These are phyloP conservation scores for Caenorhabditis uteleia DNA, from an alignment of 2,888 invertebrate species.

Conservation along the genomic window DNA sequence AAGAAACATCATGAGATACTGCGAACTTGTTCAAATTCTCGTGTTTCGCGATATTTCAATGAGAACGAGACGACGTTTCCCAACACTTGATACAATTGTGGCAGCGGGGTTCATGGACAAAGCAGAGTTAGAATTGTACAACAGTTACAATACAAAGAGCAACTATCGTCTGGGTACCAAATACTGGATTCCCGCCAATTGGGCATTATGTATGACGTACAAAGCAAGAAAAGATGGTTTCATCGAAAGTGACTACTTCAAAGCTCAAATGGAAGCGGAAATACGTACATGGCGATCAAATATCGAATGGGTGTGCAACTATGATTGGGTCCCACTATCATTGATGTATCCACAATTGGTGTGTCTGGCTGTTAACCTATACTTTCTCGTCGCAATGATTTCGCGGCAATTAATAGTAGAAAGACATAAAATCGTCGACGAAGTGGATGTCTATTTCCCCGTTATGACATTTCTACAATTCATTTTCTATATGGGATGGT, in stretches of 20 bases:
- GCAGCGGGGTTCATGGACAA: slow-evolving; percentile 51
- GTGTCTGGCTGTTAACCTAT: slow-evolving; percentile 59
- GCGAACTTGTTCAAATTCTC: slow-evolving; percentile 48
- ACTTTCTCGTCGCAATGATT: slow-evolving; percentile 62
- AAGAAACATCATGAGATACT: slow-evolving; percentile 47
- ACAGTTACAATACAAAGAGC: slow-evolving; percentile 35
- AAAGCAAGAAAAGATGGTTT: slow-evolving; percentile 54
- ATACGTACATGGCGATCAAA: slow-evolving; percentile 50
- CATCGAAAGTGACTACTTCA: slow-evolving; percentile 54
- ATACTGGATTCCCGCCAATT: slow-evolving; percentile 57
- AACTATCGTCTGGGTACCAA: slow-evolving; percentile 30
- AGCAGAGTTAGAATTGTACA: slow-evolving; percentile 47
- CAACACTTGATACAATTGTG: slow-evolving; percentile 50
- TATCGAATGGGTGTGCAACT: slow-evolving; percentile 56
- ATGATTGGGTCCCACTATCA: slow-evolving; percentile 54
- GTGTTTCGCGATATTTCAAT: slow-evolving; percentile 55
- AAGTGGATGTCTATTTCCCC: slow-evolving; percentile 59
- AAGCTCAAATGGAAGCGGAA: slow-evolving; percentile 40
- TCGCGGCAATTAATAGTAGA: slow-evolving; percentile 56
- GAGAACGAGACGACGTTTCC: slow-evolving; percentile 46
- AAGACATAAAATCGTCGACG: slow-evolving; percentile 38
- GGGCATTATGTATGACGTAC: slow-evolving; percentile 52
- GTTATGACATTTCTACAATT: slow-evolving; percentile 66
- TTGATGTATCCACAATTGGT: slow-evolving; percentile 55
- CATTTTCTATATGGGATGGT: slow-evolving; percentile 67